Percentiles rank a stretch among this genome's conserved stretches.
Conservation (phyloP, 1,140 invertebrate species). For the Heliconius nattereri region DNA sequence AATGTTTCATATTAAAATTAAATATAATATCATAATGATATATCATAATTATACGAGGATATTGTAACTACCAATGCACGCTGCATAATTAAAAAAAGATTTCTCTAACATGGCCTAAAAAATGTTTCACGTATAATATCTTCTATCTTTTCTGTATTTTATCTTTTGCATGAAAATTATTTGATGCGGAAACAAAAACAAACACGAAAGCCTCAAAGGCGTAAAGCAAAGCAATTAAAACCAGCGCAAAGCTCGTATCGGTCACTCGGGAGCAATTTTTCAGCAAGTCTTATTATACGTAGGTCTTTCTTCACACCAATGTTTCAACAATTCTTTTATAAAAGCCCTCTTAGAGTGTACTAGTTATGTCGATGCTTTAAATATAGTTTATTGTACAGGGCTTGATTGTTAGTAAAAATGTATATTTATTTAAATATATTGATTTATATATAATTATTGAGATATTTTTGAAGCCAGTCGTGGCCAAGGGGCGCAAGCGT, state of each 20-base stretch:
- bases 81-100: background rate
- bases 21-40: too few relatives aligned
- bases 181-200: constrained; percentile 2
- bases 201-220: constrained; percentile 3
- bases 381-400: too few relatives aligned
- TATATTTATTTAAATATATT: too few relatives aligned
- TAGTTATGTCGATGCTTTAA: too few relatives aligned
- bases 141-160: background rate
- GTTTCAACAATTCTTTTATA: constrained; percentile 5
- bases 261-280: constrained; percentile 13
- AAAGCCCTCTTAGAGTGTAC: background rate
- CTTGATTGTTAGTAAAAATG: too few relatives aligned
- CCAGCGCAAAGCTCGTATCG: constrained; percentile 11
- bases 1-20: background rate
- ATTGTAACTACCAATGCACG: background rate
- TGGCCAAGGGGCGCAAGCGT: too few relatives aligned
- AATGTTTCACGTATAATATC: background rate
- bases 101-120: too few relatives aligned
- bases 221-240: constrained; percentile 14
- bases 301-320: constrained; percentile 4
- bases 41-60: too few relatives aligned
- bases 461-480: too few relatives aligned
- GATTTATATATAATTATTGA: too few relatives aligned
- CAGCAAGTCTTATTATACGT: background rate
- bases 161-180: background rate